Base-by-base conservation (phyloP, 2,888 invertebrate genomes). In the Caradrina clavipalpis region DNA sequence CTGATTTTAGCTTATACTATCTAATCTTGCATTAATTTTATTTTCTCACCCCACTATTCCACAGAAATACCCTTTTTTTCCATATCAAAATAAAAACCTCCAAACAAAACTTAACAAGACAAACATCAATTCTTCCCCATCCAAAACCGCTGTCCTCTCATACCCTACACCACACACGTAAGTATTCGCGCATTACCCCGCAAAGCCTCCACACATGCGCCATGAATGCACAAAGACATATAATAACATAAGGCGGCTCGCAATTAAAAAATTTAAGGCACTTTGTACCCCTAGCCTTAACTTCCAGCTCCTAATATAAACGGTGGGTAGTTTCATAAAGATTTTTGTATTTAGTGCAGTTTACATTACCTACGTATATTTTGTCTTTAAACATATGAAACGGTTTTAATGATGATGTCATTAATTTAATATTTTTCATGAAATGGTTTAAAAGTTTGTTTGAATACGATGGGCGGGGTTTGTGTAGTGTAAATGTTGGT, bases 221-320 rank as follows among this genome's bases (percentile, higher is more conserved):
- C 88, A 90, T 92, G 91, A 92, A 95, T 93, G 92, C 94, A 95
- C 95, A 95, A 95, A 95, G 94, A 91, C 90, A 92, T 88, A 94
- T 93, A 94, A 95, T 95, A 94, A 95, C 92, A 94, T 92, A 93
- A 92, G 91, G 91, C 93, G 89, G 90, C 87, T 87, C 83, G 95
- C 95, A 96, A 95, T 96, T 95, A 96, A 96, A 96, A 95, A 94
- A 94, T 93, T 95, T 94, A 92, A 95, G 95, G 95, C 95, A 95
- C 95, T 95, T 95, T 95, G 93, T 93, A 80, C 86, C 84, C 81
- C 87, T 82, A 87, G 89, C 88, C 91, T 91, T 92, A 85, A 81
- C 86, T 87, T 82, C 81, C 84, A 82, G 87, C 88, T 87, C 87
- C 80, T 88, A 86, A 84, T 88, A 86, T 89, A 88, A 88, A 84